phyloP scores from a whole-genome alignment of 2,113 vertebrate genomes.

The Xerus inauris region DNA sequence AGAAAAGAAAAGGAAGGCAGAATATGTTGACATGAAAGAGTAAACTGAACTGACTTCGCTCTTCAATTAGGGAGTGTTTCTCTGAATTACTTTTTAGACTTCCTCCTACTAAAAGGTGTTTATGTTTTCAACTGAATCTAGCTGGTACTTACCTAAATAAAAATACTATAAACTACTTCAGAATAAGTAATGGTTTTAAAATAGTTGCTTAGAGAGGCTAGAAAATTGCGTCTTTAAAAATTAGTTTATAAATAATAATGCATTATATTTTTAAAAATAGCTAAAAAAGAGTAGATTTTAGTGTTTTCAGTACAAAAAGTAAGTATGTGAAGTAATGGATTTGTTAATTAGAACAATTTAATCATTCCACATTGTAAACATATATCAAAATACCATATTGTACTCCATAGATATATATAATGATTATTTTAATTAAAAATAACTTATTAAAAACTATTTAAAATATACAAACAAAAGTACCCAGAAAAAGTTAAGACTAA shows the following conservation, averaged over 20 bases:
- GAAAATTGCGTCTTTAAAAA: background rate
- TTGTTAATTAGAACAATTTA: background rate
- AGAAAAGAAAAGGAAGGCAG: background rate
- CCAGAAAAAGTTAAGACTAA: background rate
- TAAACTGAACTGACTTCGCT: background rate
- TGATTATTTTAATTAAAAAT: background rate
- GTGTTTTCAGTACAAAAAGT: background rate
- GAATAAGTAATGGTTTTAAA: background rate
- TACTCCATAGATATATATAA: background rate
- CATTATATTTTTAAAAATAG: background rate
- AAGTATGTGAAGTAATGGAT: background rate
- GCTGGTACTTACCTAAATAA: background rate
- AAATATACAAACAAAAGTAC: background rate
- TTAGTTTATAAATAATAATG: background rate
- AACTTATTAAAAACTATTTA: background rate
- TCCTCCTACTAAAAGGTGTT: background rate
- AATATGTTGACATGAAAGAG: background rate
- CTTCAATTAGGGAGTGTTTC: background rate
- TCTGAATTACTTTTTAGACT: background rate
- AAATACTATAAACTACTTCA: background rate
- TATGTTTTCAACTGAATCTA: background rate
- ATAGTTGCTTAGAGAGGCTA: background rate
- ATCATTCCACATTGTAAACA: background rate
- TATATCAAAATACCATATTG: background rate
- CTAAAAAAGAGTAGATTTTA: background rate